phyloP scores from a whole-genome alignment of 2,113 vertebrate genomes.

The Oncorhynchus tshawytscha region DNA sequence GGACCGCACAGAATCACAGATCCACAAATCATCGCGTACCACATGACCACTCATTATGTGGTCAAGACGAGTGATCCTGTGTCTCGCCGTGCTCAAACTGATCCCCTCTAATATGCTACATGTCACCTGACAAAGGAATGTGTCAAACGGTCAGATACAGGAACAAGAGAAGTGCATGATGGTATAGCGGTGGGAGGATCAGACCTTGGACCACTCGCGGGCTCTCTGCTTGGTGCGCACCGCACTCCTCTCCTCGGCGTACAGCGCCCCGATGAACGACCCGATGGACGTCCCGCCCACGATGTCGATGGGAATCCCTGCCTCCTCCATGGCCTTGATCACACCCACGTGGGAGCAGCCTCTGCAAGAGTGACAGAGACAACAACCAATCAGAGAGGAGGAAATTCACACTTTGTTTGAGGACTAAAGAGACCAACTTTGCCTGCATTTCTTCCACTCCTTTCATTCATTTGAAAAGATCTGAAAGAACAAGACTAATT shows the following conservation, averaged over 20 bases:
- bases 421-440: neutral
- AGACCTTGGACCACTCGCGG: conserved; percentile 90
- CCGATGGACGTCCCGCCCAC: conserved; percentile 95
- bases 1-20: neutral
- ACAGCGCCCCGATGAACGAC: conserved; percentile 90
- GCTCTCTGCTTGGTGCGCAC: conserved; percentile 89
- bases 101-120: no score
- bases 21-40: no score
- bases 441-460: neutral
- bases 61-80: neutral
- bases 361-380: conserved; percentile 57
- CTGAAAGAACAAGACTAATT: no score
- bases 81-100: no score
- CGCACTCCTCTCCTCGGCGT: conserved; percentile 90
- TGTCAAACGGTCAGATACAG: neutral
- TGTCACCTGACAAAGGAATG: no score
- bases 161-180: neutral
- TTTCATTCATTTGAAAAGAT: neutral
- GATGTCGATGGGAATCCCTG: conserved; percentile 91
- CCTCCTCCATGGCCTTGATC: conserved; percentile 93
- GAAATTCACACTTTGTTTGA: neutral
- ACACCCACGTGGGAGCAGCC: conserved; percentile 95
- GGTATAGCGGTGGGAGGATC: neutral
- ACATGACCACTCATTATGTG: neutral
- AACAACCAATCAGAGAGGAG: neutral